Conservation (phyloP, 2,888 invertebrate genomes). For the Piscicola geometra region DNA sequence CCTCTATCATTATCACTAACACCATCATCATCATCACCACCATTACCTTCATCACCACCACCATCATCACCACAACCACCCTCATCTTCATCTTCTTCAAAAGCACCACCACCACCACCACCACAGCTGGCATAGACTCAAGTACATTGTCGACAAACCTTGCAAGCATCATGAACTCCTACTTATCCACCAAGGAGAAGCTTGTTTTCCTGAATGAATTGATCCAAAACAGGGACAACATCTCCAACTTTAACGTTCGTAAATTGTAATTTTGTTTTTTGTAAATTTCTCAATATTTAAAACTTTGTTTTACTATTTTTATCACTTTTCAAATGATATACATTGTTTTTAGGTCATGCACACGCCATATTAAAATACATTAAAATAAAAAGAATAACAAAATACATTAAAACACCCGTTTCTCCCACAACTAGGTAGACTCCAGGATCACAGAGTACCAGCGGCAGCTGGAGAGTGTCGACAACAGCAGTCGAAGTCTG, state of each 20-base stretch:
- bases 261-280: neutral
- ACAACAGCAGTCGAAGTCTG: neutral
- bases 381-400: too few species aligned
- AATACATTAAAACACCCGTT: too few species aligned
- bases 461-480: neutral
- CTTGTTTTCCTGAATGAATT: neutral
- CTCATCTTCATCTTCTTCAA: too few species aligned
- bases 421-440: too few species aligned
- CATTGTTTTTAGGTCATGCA: too few species aligned
- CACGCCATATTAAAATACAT: too few species aligned
- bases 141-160: neutral
- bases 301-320: too few species aligned
- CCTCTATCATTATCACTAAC: neutral
- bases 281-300: neutral
- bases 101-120: neutral
- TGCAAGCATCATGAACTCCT: conserved; percentile 2
- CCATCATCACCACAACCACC: neutral
- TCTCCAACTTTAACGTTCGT: neutral
- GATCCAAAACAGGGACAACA: neutral
- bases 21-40: neutral
- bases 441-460: neutral
- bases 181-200: neutral
- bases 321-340: too few species aligned
- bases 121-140: neutral
- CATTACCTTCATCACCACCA: neutral